These are phyloP conservation scores for Onychomys leucogaster DNA, from an alignment of 2,797 vertebrate genomes.

Conservation along the genomic window DNA sequence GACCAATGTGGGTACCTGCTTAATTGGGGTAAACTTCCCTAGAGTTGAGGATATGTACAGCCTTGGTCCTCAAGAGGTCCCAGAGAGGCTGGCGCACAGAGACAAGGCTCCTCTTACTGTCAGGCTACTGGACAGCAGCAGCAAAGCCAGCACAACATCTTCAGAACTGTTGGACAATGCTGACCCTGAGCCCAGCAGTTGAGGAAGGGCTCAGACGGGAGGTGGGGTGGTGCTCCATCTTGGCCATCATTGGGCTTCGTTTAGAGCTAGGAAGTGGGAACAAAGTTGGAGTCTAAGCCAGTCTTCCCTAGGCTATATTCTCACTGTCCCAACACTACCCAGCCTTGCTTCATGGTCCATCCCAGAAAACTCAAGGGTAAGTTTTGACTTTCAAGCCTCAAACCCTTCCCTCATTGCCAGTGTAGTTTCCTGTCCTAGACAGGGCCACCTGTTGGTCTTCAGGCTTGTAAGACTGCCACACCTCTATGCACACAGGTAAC, in stretches of 20 bases:
- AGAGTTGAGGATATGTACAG: not conserved
- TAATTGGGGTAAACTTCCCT: not conserved
- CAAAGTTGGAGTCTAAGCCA: not conserved
- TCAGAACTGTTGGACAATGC: not conserved
- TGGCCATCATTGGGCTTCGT: not conserved
- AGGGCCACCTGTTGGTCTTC: not conserved
- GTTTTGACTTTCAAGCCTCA: not conserved
- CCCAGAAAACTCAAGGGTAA: not conserved
- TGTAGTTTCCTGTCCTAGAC: constrained; percentile 25
- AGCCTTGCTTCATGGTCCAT: not conserved
- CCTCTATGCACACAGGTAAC: not conserved
- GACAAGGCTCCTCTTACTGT: not conserved
- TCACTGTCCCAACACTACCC: not conserved
- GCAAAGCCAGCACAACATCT: not conserved
- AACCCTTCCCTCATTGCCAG: not conserved
- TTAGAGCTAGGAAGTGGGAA: not conserved
- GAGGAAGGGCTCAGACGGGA: constrained; percentile 27
- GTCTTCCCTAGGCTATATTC: not conserved
- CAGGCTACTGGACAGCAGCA: not conserved
- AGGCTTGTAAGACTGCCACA: not conserved
- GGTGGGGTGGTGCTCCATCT: not conserved
- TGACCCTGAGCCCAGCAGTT: not conserved
- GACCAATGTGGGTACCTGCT: not conserved
- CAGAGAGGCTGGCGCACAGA: not conserved
- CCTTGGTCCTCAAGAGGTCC: not conserved